phyloP scores from a whole-genome alignment of 2,888 invertebrate species.

The Cryptocephalus moraei region DNA sequence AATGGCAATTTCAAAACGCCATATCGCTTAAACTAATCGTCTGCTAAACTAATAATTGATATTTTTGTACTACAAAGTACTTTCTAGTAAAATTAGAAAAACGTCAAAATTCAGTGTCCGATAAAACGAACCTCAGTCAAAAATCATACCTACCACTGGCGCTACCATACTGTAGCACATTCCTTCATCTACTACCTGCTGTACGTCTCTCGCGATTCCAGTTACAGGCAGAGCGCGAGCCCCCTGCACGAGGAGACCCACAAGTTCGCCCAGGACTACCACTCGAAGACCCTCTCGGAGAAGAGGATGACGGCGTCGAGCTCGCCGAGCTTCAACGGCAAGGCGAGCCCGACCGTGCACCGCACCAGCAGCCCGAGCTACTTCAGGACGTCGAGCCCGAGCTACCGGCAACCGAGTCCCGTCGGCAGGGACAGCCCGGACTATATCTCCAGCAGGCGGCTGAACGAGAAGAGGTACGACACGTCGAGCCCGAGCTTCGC shows the following conservation, averaged over 20 bases:
- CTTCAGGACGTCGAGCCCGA: conserved; percentile 22
- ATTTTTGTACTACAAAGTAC: too few relatives aligned
- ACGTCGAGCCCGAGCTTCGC: conserved; percentile 29
- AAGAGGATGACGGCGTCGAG: conserved; percentile 23
- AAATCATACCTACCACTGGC: too few relatives aligned
- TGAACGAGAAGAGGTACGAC: conserved; percentile 31
- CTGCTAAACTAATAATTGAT: too few relatives aligned
- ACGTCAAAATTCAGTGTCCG: too few relatives aligned
- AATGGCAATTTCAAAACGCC: too few relatives aligned
- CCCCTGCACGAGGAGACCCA: conserved; percentile 28
- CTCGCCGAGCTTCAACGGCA: conserved; percentile 28
- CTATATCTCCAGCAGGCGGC: conserved; percentile 30
- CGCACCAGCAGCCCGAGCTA: conserved; percentile 28
- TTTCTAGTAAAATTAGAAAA: too few relatives aligned
- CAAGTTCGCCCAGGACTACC: conserved; percentile 31
- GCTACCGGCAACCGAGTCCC: conserved; percentile 12
- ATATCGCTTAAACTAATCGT: too few relatives aligned
- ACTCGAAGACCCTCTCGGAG: conserved; percentile 27
- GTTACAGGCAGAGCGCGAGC: conserved; percentile 24
- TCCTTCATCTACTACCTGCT: too few relatives aligned
- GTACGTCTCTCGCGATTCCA: background rate
- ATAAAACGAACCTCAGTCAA: too few relatives aligned
- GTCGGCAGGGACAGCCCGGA: conserved; percentile 33
- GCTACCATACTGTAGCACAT: too few relatives aligned
- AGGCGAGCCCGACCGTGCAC: conserved; percentile 28